Evolutionary conservation across 2,888 invertebrate species (phyloP).

Genomic region (Plagiodera versicolora): DNA sequence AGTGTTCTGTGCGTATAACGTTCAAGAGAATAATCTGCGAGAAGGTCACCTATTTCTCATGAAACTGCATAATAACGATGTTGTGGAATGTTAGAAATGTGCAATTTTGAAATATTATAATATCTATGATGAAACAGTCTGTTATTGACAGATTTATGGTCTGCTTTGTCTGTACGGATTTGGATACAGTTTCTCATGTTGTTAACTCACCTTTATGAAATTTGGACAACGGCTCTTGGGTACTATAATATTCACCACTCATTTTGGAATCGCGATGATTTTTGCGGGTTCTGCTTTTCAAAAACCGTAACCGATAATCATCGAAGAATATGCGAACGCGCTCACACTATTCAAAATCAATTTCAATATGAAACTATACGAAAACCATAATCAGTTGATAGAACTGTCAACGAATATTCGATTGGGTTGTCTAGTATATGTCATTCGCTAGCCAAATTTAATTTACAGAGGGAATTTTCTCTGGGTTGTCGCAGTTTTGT

Average conservation of each 20-base stretch:
- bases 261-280: slow-evolving; percentile 18
- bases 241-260: slow-evolving; percentile 33
- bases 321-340: slow-evolving; percentile 5
- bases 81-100: neutral
- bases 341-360: slow-evolving; percentile 15
- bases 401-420: neutral
- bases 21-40: neutral
- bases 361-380: slow-evolving; percentile 19
- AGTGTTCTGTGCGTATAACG: neutral
- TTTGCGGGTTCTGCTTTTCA: neutral
- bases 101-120: too few species aligned
- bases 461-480: neutral
- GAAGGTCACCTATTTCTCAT: slow-evolving; percentile 11
- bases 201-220: slow-evolving; percentile 28
- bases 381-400: slow-evolving; percentile 28
- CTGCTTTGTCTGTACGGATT: too few species aligned
- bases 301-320: neutral
- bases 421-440: neutral
- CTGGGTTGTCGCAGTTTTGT: too few species aligned
- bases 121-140: too few species aligned
- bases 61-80: neutral
- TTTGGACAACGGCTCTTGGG: slow-evolving; percentile 24
- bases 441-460: neutral
- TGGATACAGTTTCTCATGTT: neutral
- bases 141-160: too few species aligned